Evolutionary conservation across 2,113 vertebrate genomes (phyloP).

Genomic region (Cryptomyrus ogoouensis): DNA sequence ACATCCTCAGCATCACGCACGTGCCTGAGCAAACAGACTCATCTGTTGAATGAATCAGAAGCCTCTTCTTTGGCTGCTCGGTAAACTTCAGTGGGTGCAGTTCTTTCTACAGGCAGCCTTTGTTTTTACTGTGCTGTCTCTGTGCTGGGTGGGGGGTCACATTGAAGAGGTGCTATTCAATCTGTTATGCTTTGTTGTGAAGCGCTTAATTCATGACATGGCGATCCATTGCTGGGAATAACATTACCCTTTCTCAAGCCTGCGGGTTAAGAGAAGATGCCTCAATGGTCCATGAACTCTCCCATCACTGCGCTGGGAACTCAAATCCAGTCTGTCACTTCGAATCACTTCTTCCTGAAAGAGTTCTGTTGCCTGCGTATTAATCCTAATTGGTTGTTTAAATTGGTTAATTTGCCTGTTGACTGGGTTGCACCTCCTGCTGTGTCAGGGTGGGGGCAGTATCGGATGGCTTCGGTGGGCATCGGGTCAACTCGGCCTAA

Average conservation of each 20-base stretch:
- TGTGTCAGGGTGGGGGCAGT: not conserved
- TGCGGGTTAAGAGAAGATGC: not conserved
- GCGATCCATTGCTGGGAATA: not conserved
- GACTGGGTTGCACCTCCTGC: not conserved
- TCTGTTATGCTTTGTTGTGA: not conserved
- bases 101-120: not conserved
- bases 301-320: not conserved
- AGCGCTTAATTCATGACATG: not conserved
- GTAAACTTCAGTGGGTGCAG: not conserved
- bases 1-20: not conserved
- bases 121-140: not conserved
- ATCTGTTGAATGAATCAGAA: not conserved
- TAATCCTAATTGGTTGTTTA: not conserved
- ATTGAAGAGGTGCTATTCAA: not conserved
- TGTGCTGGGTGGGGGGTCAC: not conserved
- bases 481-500: not conserved
- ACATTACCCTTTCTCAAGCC: not conserved
- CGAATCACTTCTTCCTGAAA: not conserved
- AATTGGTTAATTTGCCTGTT: not conserved
- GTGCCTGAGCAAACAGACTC: not conserved
- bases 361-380: not conserved
- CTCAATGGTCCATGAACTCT: not conserved
- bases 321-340: not conserved
- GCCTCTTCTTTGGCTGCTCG: not conserved
- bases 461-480: not conserved